Evolutionary conservation across 2,888 invertebrate species (phyloP), one percentile per base, ranked within the genome.

Genomic region (Alloplasta piceator): DNA sequence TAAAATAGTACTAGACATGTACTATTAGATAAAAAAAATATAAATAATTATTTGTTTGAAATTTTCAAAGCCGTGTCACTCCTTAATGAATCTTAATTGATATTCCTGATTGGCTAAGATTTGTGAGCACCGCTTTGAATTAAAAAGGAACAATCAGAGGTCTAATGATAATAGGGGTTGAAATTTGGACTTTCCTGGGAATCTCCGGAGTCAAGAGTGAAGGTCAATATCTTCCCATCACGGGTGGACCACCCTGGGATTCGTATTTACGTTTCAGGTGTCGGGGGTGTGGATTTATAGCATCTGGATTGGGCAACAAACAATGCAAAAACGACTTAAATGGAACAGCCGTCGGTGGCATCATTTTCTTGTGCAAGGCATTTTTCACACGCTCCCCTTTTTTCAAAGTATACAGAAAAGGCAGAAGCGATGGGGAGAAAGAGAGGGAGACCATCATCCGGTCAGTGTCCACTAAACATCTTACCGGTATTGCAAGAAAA

Each of bases 321-420:
- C 38, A 48, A 16, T 58, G 50, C 63, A 10, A 52, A 68, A 68
- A 70, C 43, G 16, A 16, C 9, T 0, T 1, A 36, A 12, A 61
- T n/a, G 2, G 46, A 2, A 63, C 43, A 61, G 41, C 55, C 48
- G n/a, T n/a, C n/a, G 12, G 16, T 12, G 9, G 48, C 9, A 55
- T 16, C 56, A 50, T n/a, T 26, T 56, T 52, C 48, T 16, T 70
- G 9, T n/a, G 61, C 58, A 71, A 46, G 3, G 3, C 26, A 3
- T 66, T 60, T 75, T 82, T 83, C 83, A 83, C 83, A 83, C 82
- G 79, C 67, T 83, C 16, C 41, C 41, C 14, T 38, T 12, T 58
- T 16, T 77, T 38, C 6, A 10, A 68, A 12, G 16, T n/a, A 6
- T 48, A 14, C 16, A 12, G 26, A n/a, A 7, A 5, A 63, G 26